Base-by-base conservation (phyloP, 1,140 invertebrate species). In the Ceratina australensis region DNA sequence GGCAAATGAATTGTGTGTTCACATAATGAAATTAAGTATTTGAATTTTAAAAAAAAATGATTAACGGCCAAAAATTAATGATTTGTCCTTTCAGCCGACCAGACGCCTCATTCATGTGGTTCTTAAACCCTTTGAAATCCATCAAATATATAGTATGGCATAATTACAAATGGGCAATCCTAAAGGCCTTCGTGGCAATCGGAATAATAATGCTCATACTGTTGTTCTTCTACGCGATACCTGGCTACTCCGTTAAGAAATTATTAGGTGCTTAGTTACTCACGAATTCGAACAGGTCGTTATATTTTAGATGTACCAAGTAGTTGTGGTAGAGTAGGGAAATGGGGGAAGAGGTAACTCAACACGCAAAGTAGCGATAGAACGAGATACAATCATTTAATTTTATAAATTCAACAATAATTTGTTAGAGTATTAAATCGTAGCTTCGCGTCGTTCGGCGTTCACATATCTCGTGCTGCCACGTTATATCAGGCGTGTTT, bases 91-190 rank as follows among this genome's bases (percentile, higher is more conserved):
- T 78, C 94, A 98, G 97, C 89, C 97, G 97, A 15, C 97, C 97
- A 1, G 97, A 98, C 89, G 95, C 96, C 4, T 97, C 97, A 0
- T 98, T 98, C 89, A 97, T 98, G 94, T 98, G 97, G 97, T 97
- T 98, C 90, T 91, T 98, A 81, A 98, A 98, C 91, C 97, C 97
- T 1, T 91, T 98, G 54, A 98, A 98, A 91, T 98, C 97, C 0
- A 96, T 98, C 42, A 94, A 96, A 16, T 98, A 98, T 92, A 98
- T 98, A 74, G 93, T 98, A 28, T 98, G 97, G 96, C 96, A 97
- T 90, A 98, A 97, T 89, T 97, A 98, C 93, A 98, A 98, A 89
- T 97, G 97, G 97, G 94, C 95, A 63, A 97, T 98, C 69, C 87
- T 98, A 1, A 98, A 97, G 90, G 90, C 94, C 28, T 79, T 96